Evolutionary conservation across 2,888 invertebrate genomes (phyloP), one percentile per base, ranked within the genome.

Genomic region (Macropis europaea): DNA sequence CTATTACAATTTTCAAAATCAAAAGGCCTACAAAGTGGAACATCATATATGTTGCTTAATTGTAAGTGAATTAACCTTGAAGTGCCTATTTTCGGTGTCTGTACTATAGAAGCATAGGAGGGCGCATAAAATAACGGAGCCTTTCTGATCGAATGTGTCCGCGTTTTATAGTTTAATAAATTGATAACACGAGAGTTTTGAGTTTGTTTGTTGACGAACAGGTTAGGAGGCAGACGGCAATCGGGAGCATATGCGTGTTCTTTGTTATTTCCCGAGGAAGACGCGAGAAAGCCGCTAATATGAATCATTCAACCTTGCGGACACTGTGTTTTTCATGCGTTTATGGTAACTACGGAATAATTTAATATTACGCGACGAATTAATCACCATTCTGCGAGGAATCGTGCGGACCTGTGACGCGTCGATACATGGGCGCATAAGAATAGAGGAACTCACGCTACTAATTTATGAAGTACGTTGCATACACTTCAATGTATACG

Each of bases 231-330:
- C 32, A 19, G 32, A 17, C n/a, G n/a, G n/a, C n/a, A n/a, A n/a
- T 2, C 7, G 4, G 11, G 5, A 9, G 11, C 15, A 22, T 13
- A 17, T 9, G 9, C 9, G 32, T 22, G 15, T 15, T 17, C n/a
- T 22, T 15, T 43, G 32, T 43, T 30, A 13, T 40, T 60, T 48
- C n/a, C 30, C n/a, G n/a, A n/a, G n/a, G n/a, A n/a, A n/a, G n/a
- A n/a, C n/a, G n/a, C 1, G 7, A 28, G 11, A 15, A 13, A 48
- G 48, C 13, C 4, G 15, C 7, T 26, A 9, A 6, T 6, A n/a
- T 69, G 69, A 72, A 52, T 72, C 71, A 69, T 13, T 17, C 57
- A 69, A 40, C 69, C 62, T 72, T 72, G 68, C 28, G 13, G 2
- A 15, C 32, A 0, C 24, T 13, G 28, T 22, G 30, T n/a, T 54